Evolutionary conservation across 2,113 vertebrate genomes (phyloP), one percentile per base, ranked within the genome.

Genomic region (Dromaius novaehollandiae): DNA sequence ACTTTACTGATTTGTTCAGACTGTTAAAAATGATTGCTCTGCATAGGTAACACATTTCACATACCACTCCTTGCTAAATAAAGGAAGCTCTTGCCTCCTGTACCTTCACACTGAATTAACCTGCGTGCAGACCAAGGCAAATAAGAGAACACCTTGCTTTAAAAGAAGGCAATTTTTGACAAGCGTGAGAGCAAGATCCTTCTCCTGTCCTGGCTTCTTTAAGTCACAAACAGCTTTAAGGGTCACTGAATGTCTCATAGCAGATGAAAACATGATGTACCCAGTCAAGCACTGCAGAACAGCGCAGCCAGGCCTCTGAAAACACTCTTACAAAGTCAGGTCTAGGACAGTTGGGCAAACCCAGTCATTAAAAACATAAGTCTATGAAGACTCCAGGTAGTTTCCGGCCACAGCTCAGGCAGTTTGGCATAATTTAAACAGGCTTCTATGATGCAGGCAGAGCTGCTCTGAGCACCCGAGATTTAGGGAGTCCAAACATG

Each of bases 161-260:
- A 91, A 94, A 92, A 83, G 2, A n/a, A 34, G 50, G 76, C 32
- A 70, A n/a, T 46, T 95, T 92, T 87, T 58, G 42, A 76, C 81
- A 97, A 95, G 86, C 11, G 0, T 77, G 34, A 90, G 48, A 87
- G 36, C 53, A 90, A 87, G 81, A 50, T 13, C n/a, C 25, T 38
- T 40, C 53, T 48, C 36, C 76, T 90, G 53, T 73, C 58, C 81
- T 55, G 65, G 38, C 46, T 82, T 92, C 74, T 79, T 87, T 36
- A 61, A 14, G 70, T 48, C 44, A 77, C 66, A 76, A 93, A 89
- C 53, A 95, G 91, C 89, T 94, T 97, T 95, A 94, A 80, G 81
- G 69, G 75, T 95, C 90, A 95, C 66, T 38, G 64, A 63, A 30
- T 38, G 38, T 74, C 68, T 63, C 75, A 51, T 0, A 68, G 71